Evolutionary conservation across 2,113 vertebrate species (phyloP).

Genomic region (Macrotis lagotis): DNA sequence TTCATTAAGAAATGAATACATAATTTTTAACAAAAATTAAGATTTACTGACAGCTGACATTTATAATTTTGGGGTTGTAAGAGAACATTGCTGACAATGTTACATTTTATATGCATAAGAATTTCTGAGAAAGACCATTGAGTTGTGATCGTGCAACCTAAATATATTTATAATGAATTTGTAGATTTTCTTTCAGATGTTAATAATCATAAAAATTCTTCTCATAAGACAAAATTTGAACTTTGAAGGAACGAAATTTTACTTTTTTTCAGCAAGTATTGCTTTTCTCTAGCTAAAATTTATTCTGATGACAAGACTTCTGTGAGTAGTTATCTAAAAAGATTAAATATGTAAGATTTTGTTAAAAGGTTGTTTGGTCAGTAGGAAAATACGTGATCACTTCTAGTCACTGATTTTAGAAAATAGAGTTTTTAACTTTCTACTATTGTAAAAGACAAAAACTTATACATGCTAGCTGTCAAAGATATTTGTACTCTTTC

Average conservation of each 20-base stretch:
- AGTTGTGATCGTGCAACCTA: fast-evolving
- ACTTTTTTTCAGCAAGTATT: not conserved
- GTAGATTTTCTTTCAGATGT: not conserved
- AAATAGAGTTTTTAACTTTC: not conserved
- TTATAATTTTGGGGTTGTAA: not conserved
- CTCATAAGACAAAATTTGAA: not conserved
- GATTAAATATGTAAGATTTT: not conserved
- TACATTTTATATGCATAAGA: not conserved
- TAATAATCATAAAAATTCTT: not conserved
- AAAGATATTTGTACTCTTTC: constrained; percentile 6
- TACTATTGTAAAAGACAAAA: not conserved
- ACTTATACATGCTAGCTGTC: not conserved
- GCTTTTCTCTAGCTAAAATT: not conserved
- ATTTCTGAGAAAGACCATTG: not conserved
- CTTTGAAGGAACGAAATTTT: not conserved
- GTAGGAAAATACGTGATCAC: not conserved
- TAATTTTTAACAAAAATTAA: constrained; percentile 29
- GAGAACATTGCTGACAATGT: not conserved
- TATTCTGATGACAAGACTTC: not conserved
- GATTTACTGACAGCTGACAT: not conserved
- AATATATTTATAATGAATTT: not conserved
- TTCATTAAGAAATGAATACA: constrained; percentile 5
- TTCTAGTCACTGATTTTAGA: not conserved
- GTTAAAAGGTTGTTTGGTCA: constrained; percentile 2
- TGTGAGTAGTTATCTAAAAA: not conserved